Evolutionary conservation across 2,113 vertebrate species (phyloP).

Genomic region (Thomomys bottae): DNA sequence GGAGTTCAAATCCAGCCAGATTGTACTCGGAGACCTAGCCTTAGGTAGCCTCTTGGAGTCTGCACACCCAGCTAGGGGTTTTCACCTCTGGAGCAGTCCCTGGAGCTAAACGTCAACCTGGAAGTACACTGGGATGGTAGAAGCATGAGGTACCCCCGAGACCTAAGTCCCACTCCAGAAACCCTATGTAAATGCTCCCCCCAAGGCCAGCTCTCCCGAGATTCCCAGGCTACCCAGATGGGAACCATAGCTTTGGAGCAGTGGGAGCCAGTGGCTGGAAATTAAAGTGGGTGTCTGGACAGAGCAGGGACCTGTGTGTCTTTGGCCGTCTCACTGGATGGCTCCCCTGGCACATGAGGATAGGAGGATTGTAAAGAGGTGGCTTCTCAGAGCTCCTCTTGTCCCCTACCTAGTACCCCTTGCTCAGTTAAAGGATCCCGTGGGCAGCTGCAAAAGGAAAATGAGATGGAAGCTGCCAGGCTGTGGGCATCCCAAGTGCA

Average conservation of each 20-base stretch:
- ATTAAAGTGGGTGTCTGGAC: background rate
- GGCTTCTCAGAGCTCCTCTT: fast-evolving
- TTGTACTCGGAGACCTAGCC: background rate
- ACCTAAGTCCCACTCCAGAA: background rate
- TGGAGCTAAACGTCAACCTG: background rate
- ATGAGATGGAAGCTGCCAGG: background rate
- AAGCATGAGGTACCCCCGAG: background rate
- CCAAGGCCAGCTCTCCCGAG: background rate
- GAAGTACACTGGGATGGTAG: background rate
- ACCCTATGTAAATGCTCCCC: background rate
- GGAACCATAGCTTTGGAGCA: background rate
- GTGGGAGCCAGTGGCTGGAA: background rate
- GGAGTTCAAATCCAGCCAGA: background rate
- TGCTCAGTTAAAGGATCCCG: background rate
- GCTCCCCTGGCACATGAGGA: background rate
- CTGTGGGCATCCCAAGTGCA: background rate
- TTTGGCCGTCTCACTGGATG: too few relatives aligned
- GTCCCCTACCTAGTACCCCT: background rate
- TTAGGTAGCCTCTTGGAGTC: background rate
- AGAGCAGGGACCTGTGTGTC: background rate
- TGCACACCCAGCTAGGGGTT: background rate
- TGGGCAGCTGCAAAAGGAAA: background rate
- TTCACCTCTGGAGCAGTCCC: background rate
- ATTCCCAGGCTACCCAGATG: background rate
- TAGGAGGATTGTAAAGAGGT: background rate